phyloP scores from a whole-genome alignment of 2,888 invertebrate species.

The Odontocerum albicorne region DNA sequence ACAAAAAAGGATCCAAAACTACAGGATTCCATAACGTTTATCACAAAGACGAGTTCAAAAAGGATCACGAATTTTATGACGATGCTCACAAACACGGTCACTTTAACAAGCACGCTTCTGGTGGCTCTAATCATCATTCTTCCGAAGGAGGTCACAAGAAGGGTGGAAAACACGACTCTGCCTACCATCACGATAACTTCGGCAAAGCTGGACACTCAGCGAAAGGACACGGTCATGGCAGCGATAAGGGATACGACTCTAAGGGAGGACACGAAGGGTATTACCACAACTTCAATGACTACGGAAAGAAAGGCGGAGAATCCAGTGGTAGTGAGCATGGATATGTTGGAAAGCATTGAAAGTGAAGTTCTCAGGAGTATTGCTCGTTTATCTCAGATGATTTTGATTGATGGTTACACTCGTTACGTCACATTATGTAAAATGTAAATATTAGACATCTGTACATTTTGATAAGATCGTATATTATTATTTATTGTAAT shows the following conservation, averaged over 20 bases:
- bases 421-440: conserved; percentile 8
- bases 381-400: not conserved
- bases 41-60: conserved; percentile 77
- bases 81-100: conserved; percentile 68
- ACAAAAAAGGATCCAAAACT: conserved; percentile 69
- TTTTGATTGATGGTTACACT: not conserved
- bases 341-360: conserved; percentile 44
- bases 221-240: conserved; percentile 58
- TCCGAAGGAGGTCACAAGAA: conserved; percentile 60
- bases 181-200: conserved; percentile 53
- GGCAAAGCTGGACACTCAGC: conserved; percentile 61
- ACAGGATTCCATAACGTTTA: conserved; percentile 74
- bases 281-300: conserved; percentile 57
- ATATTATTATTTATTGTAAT: conserved; percentile 1
- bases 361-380: not conserved
- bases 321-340: conserved; percentile 53
- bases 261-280: conserved; percentile 60
- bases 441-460: not conserved
- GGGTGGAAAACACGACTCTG: conserved; percentile 58
- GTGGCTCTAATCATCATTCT: conserved; percentile 56
- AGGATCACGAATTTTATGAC: conserved; percentile 76
- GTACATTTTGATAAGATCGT: conserved; percentile 3
- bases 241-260: conserved; percentile 58
- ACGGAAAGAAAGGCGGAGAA: conserved; percentile 56
- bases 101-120: conserved; percentile 63